Conservation (phyloP, 2,113 vertebrate species). For the Symphodus melops region DNA sequence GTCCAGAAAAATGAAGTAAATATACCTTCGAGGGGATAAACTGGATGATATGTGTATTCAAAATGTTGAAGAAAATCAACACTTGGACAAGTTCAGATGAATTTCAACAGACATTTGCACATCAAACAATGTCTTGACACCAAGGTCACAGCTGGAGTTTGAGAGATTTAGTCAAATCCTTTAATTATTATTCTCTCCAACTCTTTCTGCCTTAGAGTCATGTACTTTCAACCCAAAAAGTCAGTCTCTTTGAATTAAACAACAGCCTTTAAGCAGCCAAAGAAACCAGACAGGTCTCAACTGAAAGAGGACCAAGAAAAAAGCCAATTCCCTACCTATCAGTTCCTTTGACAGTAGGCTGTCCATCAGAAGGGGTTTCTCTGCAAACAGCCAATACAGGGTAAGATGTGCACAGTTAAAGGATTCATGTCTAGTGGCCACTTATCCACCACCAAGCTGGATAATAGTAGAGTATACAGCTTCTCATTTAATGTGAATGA, state of each 20-base stretch:
- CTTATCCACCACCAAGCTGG: conserved; percentile 4
- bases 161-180: conserved; percentile 3
- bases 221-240: conserved; percentile 14
- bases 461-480: conserved; percentile 3
- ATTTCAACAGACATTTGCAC: neutral
- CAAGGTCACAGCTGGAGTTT: conserved; percentile 7
- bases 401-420: neutral
- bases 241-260: conserved; percentile 26
- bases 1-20: neutral
- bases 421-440: neutral
- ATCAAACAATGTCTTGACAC: neutral
- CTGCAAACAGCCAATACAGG: neutral
- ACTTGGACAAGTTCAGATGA: neutral
- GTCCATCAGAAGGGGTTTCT: conserved; percentile 3
- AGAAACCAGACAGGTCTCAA: neutral
- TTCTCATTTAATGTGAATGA: conserved; percentile 39
- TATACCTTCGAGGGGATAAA: neutral
- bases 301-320: conserved; percentile 3
- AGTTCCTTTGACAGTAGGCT: conserved; percentile 6
- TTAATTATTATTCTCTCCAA: conserved; percentile 1
- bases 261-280: neutral
- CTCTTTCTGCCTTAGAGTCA: neutral
- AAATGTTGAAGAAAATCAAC: neutral
- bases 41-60: neutral
- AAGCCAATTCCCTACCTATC: neutral